A percentile compares a stretch with the other conserved stretches of the same genome.
These are phyloP conservation scores for Gavia stellata DNA, from an alignment of 2,113 vertebrate genomes.

Conservation along the genomic window DNA sequence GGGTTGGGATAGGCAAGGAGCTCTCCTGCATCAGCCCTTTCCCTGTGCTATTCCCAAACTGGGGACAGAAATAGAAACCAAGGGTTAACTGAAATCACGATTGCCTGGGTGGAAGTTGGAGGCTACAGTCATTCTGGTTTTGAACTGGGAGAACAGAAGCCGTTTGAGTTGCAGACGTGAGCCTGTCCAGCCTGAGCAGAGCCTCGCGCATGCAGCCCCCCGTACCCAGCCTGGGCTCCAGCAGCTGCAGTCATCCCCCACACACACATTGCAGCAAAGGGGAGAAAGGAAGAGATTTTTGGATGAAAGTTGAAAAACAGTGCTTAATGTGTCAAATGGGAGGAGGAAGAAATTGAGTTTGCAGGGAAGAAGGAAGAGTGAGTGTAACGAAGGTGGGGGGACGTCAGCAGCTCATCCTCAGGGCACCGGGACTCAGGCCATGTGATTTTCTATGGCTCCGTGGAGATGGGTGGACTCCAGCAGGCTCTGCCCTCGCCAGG, in stretches of 20 bases:
- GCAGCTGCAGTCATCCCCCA: fast-evolving
- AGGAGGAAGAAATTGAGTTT: neutral
- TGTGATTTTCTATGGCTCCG: fast-evolving
- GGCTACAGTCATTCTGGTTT: neutral
- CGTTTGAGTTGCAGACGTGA: neutral
- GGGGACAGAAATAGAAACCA: neutral
- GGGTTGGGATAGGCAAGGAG: neutral
- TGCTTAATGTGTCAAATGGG: no score
- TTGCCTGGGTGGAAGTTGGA: neutral
- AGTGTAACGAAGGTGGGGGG: neutral
- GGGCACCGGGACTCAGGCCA: neutral
- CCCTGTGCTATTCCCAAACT: neutral
- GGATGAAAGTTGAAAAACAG: neutral
- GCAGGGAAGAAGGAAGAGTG: neutral
- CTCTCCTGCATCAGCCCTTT: neutral
- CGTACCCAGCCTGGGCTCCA: neutral
- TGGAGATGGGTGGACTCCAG: neutral
- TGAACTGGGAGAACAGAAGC: neutral
- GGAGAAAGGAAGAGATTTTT: neutral
- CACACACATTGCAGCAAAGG: fast-evolving
- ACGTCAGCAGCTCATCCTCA: neutral
- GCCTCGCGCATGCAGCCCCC: fast-evolving
- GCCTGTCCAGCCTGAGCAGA: neutral
- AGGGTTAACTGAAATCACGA: neutral
- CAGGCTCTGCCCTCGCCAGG: neutral